A percentile compares a stretch with the other conserved stretches of the same genome.
Evolutionary conservation across 1,140 invertebrate genomes (phyloP).

Genomic region (Aplysia californica): DNA sequence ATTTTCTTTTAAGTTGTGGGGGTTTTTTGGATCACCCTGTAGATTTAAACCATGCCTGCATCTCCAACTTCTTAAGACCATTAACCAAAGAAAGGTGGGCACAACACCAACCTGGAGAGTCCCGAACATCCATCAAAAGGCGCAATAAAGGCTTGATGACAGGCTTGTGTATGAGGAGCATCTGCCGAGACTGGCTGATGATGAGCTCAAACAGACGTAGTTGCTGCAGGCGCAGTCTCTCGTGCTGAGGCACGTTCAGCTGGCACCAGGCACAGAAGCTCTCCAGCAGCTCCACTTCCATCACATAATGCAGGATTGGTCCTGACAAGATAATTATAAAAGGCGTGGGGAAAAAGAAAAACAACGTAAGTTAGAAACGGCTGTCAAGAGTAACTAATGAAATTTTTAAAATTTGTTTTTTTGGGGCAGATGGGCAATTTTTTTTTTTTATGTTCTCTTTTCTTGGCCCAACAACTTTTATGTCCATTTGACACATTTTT

Average conservation of each 20-base stretch:
- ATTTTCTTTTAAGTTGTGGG: too few relatives aligned
- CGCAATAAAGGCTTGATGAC: constrained; percentile 88
- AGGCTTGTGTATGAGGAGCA: constrained; percentile 88
- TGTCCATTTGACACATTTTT: too few relatives aligned
- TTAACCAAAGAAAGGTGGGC: too few relatives aligned
- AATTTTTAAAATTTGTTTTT: too few relatives aligned
- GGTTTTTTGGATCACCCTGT: too few relatives aligned
- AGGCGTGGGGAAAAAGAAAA: too few relatives aligned
- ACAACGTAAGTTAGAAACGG: too few relatives aligned
- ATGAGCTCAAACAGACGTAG: constrained; percentile 84
- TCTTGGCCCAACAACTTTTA: too few relatives aligned
- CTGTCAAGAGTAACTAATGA: too few relatives aligned
- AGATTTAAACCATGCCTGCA: background rate
- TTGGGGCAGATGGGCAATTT: too few relatives aligned
- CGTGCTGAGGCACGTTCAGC: constrained; percentile 69
- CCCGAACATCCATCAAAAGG: constrained; percentile 83
- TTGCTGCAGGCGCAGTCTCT: constrained; percentile 83
- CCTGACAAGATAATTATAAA: constrained; percentile 53
- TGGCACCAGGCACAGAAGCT: constrained; percentile 70
- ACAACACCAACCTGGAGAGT: constrained; percentile 69
- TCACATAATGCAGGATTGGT: constrained; percentile 69
- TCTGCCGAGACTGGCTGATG: constrained; percentile 77
- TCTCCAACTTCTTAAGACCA: background rate
- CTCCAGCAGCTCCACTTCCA: constrained; percentile 71
- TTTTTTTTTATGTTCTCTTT: too few relatives aligned